Evolutionary conservation across 2,113 vertebrate species (phyloP).

Genomic region (Menidia beryllina): DNA sequence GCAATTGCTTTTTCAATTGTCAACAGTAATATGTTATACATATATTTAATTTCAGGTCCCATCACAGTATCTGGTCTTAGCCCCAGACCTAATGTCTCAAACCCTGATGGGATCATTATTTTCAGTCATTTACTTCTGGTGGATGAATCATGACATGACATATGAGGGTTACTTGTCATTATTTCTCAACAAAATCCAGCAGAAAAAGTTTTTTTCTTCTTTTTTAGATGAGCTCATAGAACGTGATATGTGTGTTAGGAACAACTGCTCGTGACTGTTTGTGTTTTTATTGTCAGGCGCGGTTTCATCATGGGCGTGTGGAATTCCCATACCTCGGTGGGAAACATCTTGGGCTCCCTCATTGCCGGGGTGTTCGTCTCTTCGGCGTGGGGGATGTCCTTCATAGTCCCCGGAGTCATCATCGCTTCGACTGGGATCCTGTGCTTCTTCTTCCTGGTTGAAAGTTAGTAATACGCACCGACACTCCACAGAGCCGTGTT

Average conservation of each 20-base stretch:
- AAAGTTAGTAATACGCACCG: conserved; percentile 84
- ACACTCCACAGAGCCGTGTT: background rate
- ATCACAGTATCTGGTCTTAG: too few relatives aligned
- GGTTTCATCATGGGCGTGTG: conserved; percentile 98
- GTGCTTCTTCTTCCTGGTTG: conserved; percentile 96
- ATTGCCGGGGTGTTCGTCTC: conserved; percentile 92
- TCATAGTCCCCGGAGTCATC: conserved; percentile 91
- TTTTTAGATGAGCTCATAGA: background rate
- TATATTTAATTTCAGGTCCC: too few relatives aligned
- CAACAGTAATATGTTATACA: too few relatives aligned
- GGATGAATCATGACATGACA: too few relatives aligned
- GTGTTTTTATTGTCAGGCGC: conserved; percentile 78
- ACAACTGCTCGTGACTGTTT: background rate
- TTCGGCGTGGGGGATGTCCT: conserved; percentile 91
- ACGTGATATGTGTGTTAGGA: background rate
- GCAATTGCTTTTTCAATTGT: too few relatives aligned
- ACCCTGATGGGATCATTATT: too few relatives aligned
- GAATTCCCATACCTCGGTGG: conserved; percentile 98
- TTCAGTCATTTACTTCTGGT: too few relatives aligned
- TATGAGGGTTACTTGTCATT: too few relatives aligned
- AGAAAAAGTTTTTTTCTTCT: background rate
- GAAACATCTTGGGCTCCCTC: conserved; percentile 97
- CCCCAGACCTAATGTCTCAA: too few relatives aligned
- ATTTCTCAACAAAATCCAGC: background rate
- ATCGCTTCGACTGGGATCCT: conserved; percentile 85